These are phyloP conservation scores for Habroteleia sp. DNA, from an alignment of 2,888 invertebrate species.

Conservation along the genomic window DNA sequence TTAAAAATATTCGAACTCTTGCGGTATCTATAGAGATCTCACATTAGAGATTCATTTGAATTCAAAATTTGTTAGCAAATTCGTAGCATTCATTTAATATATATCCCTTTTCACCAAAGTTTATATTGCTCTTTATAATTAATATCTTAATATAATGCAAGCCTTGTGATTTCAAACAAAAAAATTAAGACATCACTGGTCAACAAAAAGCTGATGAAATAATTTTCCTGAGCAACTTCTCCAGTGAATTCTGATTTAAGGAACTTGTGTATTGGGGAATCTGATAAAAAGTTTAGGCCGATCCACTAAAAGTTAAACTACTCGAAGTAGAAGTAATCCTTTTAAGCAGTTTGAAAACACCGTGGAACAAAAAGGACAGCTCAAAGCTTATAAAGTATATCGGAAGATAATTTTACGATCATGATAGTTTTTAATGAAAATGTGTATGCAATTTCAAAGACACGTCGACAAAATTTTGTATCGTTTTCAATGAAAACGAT, in stretches of 20 bases:
- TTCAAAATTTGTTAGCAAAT: too few relatives aligned
- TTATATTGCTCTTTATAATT: too few relatives aligned
- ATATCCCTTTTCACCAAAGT: too few relatives aligned
- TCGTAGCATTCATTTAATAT: too few relatives aligned
- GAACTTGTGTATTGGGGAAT: neutral
- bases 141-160: too few relatives aligned
- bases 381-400: conserved; percentile 25
- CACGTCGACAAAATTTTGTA: conserved; percentile 7
- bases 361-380: conserved; percentile 21
- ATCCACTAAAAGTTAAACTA: conserved; percentile 24
- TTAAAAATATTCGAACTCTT: too few relatives aligned
- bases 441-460: conserved; percentile 17
- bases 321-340: conserved; percentile 43
- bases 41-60: too few relatives aligned
- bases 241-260: neutral
- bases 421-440: conserved; percentile 38
- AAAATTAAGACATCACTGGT: too few relatives aligned
- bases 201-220: neutral
- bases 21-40: too few relatives aligned
- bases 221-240: neutral
- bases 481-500: neutral
- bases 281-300: conserved; percentile 31
- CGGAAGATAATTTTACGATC: conserved; percentile 31
- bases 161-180: too few relatives aligned
- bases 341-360: conserved; percentile 30